Evolutionary conservation across 2,113 vertebrate genomes (phyloP), one percentile per base, ranked within the genome.

Genomic region (Syngnathus typhle): DNA sequence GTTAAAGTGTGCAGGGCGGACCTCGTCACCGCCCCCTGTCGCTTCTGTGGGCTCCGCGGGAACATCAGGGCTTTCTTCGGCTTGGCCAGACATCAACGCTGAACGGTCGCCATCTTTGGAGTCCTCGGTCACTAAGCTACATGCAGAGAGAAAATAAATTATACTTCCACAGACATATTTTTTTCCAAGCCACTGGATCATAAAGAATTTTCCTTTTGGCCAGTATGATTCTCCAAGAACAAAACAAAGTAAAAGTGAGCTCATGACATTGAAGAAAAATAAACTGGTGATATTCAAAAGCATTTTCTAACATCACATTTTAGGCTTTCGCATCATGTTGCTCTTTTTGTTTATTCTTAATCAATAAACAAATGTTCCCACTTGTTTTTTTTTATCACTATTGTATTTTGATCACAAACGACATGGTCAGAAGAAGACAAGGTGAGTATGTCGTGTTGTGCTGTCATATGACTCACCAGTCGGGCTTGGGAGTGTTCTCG

Each of bases 401-500:
- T 32, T 32, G 27, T 32, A 32, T 32, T 32, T 32, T 32, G 27
- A 32, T 32, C 27, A 32, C 27, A 32, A 32, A 32, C 23, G 23
- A 23, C 27, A 32, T 3, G 27, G 27, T 32, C 27, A 32, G 27
- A 32, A 32, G 27, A 3, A 32, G 8, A 43, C 8, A 12, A 0
- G 52, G 21, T 27, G 27, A 55, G n/a, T 32, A 32, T 15, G 41
- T 43, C 37, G n/a, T 19, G 51, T 55, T 11, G 9, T 59, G 16
- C 37, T 1, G 18, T 4, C 21, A 38, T 27, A 52, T 54, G 44
- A 81, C 85, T 81, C 43, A 89, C 88, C 74, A 60, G 55, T 38
- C 39, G 54, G 76, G 7, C 52, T 76, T 52, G 37, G 27, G 7
- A 41, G 60, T 55, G 13, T 39, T 37, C 52, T 83, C 71, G 74